Percentiles rank a stretch among this genome's conserved stretches.
phyloP scores from a whole-genome alignment of 2,888 invertebrate species.

The Cotesia congregata region DNA sequence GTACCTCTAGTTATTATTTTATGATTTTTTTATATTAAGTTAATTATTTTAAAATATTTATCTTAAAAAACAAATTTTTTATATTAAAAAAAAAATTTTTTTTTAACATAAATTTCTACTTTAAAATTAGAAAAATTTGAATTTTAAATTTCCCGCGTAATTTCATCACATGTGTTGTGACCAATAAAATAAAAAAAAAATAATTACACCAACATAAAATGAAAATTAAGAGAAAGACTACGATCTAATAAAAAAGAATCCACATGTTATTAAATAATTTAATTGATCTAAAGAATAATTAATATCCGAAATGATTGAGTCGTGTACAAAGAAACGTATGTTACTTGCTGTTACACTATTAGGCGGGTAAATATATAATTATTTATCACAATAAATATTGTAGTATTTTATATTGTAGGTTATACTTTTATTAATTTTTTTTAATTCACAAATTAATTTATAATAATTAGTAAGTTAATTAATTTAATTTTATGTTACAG shows the following conservation, averaged over 20 bases:
- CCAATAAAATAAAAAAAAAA: neutral
- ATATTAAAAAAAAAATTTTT: neutral
- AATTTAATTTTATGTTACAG: slow-evolving; percentile 71
- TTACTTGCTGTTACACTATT: slow-evolving; percentile 81
- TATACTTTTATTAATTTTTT: slow-evolving; percentile 16
- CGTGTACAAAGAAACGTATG: slow-evolving; percentile 88
- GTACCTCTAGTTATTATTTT: too few relatives aligned
- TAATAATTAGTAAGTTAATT: slow-evolving; percentile 17
- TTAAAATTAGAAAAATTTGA: neutral
- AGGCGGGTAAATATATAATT: slow-evolving; percentile 77
- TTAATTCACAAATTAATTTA: neutral
- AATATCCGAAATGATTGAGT: slow-evolving; percentile 80
- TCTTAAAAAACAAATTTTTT: too few relatives aligned
- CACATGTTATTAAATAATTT: neutral
- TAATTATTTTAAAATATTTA: too few relatives aligned
- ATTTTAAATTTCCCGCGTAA: neutral
- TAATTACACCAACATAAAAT: neutral
- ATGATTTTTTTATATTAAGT: too few relatives aligned
- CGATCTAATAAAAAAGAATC: neutral
- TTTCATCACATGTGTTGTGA: neutral
- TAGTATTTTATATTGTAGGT: slow-evolving; percentile 34
- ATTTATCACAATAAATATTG: slow-evolving; percentile 8
- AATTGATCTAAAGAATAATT: neutral
- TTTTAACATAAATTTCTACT: neutral
- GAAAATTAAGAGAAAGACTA: too few relatives aligned